Evolutionary conservation across 2,113 vertebrate species (phyloP).

Genomic region (Acinonyx jubatus): DNA sequence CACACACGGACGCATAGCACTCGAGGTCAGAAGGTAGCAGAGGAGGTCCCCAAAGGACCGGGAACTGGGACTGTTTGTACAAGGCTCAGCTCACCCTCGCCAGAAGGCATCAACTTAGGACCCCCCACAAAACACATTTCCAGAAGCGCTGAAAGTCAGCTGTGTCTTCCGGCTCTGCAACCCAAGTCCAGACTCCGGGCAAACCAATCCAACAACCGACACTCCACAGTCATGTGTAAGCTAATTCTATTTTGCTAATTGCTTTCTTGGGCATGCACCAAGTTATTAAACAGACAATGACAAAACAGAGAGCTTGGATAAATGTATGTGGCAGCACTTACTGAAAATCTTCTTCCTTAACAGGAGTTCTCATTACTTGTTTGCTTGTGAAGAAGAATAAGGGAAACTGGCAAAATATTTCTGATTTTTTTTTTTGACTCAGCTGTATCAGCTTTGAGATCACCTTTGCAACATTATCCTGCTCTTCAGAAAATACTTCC

Average conservation of each 20-base stretch:
- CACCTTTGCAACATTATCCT: not conserved
- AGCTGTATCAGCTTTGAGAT: conserved; percentile 40
- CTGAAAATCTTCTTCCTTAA: not conserved
- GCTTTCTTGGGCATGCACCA: conserved; percentile 65
- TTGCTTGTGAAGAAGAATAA: conserved; percentile 25
- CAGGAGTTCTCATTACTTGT: conserved; percentile 50
- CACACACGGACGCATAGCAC: fast-evolving
- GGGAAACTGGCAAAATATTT: not conserved
- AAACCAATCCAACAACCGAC: not conserved
- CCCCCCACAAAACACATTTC: not conserved
- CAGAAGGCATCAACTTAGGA: not conserved
- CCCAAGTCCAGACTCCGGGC: not conserved
- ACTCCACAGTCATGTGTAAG: not conserved
- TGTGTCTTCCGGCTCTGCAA: not conserved
- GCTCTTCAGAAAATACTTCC: conserved; percentile 49
- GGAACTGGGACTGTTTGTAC: not conserved
- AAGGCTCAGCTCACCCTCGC: not conserved
- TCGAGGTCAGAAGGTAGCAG: not conserved
- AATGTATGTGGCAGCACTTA: not conserved
- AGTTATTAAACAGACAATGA: conserved; percentile 66
- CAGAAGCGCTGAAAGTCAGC: conserved; percentile 44
- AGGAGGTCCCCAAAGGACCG: not conserved
- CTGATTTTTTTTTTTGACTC: conserved; percentile 43
- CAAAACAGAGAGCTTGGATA: conserved; percentile 51
- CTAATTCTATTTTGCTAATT: conserved; percentile 47